phyloP scores from a whole-genome alignment of 2,113 vertebrate genomes.

The Calidris pygmaea region DNA sequence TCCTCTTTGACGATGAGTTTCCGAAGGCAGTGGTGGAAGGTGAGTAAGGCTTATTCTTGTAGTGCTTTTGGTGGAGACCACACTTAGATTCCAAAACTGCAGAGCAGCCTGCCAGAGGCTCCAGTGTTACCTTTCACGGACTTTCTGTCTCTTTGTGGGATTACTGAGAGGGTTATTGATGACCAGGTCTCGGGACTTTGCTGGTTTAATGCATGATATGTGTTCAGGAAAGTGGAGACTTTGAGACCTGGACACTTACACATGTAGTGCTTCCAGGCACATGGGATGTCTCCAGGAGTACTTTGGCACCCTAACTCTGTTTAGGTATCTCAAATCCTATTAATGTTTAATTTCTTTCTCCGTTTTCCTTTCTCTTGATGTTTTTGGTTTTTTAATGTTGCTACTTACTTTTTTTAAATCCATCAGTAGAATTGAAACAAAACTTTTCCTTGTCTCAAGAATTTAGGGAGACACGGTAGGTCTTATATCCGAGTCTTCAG shows the following conservation, averaged over 20 bases:
- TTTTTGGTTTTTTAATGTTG: fast-evolving
- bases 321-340: not conserved
- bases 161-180: not conserved
- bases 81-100: not conserved
- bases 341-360: not conserved
- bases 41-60: not conserved
- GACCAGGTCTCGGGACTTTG: not conserved
- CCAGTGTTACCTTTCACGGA: not conserved
- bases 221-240: not conserved
- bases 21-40: not conserved
- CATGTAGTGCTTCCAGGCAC: not conserved
- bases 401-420: not conserved
- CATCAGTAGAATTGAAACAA: not conserved
- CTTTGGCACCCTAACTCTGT: not conserved
- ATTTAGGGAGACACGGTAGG: not conserved
- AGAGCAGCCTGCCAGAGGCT: not conserved
- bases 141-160: not conserved
- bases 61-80: not conserved
- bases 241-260: fast-evolving
- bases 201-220: not conserved
- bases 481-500: not conserved
- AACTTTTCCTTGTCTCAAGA: not conserved
- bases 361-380: not conserved
- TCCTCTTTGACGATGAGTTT: not conserved
- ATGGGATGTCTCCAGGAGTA: not conserved